A percentile compares a stretch with the other conserved stretches of the same genome.
phyloP scores from a whole-genome alignment of 2,797 vertebrate species.

The Diplodus puntazzo region DNA sequence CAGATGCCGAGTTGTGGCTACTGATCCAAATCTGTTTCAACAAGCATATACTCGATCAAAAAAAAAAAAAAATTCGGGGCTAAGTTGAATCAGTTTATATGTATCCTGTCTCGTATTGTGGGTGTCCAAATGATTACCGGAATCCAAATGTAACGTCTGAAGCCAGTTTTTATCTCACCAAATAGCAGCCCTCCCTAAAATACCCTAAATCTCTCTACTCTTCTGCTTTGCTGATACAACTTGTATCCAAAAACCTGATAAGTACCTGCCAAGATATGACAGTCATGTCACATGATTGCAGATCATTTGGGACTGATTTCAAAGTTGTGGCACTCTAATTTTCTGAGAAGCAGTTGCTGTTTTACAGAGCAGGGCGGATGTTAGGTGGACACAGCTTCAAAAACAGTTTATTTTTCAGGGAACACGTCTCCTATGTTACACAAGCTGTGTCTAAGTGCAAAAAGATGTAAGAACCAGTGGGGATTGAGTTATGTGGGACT shows the following conservation, averaged over 20 bases:
- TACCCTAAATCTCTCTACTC: conserved; percentile 11
- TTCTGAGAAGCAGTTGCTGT: conserved; percentile 45
- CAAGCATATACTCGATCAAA: conserved; percentile 66
- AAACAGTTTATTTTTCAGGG: conserved; percentile 79
- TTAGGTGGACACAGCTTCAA: conserved; percentile 67
- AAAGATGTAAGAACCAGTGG: conserved; percentile 82
- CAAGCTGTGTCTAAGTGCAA: conserved; percentile 82
- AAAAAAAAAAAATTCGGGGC: conserved; percentile 24
- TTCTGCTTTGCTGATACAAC: not conserved
- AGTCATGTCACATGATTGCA: conserved; percentile 35
- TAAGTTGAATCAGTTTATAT: conserved; percentile 52
- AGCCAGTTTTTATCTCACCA: conserved; percentile 41
- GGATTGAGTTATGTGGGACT: conserved; percentile 81
- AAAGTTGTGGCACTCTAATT: conserved; percentile 28
- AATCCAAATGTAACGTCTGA: conserved; percentile 56
- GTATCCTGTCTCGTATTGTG: conserved; percentile 30
- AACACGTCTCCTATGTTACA: conserved; percentile 80
- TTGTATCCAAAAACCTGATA: conserved; percentile 19
- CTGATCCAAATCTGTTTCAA: conserved; percentile 72
- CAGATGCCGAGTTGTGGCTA: conserved; percentile 49
- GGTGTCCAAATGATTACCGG: conserved; percentile 64
- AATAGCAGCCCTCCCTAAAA: conserved; percentile 24
- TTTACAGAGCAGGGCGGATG: conserved; percentile 48
- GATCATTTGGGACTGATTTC: conserved; percentile 39
- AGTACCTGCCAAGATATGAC: conserved; percentile 40